Base-by-base conservation (phyloP, 2,888 invertebrate species). In the Tholera decimalis region DNA sequence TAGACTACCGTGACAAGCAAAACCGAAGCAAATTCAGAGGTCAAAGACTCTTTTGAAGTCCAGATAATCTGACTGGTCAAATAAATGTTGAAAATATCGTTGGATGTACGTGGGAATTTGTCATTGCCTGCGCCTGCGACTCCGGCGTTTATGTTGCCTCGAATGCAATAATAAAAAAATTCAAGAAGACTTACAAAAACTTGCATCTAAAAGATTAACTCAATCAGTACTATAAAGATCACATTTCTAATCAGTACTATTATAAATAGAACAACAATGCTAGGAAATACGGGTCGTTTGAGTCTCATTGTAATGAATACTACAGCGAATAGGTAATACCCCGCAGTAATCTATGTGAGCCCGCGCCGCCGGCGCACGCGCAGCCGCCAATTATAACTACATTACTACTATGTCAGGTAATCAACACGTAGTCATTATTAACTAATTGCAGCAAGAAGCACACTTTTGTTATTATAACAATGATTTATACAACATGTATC, bases 241-340 rank as follows among this genome's bases (percentile, higher is more conserved):
- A 54, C 33, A 24, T 13, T 22, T 46, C 15, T 71, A 49, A 24
- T 35, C 13, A 18, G 35, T 15, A 22, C 24, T 39, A 20, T 18
- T 41, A 35, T 30, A 30, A 15, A 37, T 39, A 44, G 26, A 39
- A 22, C 37, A 43, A 46, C 18, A 59, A 51, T 55, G 30, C 22
- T 59, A 59, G 41, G 41, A 37, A 46, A 55, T 20, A 46, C 22
- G 22, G 7, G 4, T 39, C 22, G 30, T 41, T 43, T 24, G 9
- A 22, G 37, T 26, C 35, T 51, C 22, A 49, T 11, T 53, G 20
- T 54, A 13, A 28, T 37, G 44, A 44, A 44, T 53, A 44, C 15
- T 37, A 41, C 30, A 47, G 20, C 24, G 24, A 46, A n/a, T 18
- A 22, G 63, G 54, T 55, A 62, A 75, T 75, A 50, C 30, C 76